Evolutionary conservation across 2,113 vertebrate species (phyloP), one percentile per base, ranked within the genome.

Genomic region (Oncorhynchus masou): DNA sequence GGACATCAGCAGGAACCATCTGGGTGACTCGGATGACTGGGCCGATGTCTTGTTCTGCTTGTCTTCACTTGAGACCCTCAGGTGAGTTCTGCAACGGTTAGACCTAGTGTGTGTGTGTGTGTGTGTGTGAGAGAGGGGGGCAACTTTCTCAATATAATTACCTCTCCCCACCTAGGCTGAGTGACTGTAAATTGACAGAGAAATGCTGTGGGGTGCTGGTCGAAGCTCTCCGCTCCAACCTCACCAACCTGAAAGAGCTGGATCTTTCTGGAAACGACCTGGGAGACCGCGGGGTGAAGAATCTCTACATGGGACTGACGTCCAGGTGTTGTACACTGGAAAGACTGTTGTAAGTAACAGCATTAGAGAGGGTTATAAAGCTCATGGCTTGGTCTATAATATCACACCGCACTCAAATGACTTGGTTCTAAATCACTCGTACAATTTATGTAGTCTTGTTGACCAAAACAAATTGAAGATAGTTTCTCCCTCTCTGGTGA

Each of bases 1-100:
- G 4, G 81, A 91, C 73, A 79, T 91, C 70, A 90, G 88, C 83
- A 86, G 77, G 80, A 90, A 90, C 86, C 1, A 0, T 62, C 39
- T 91, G 11, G 9, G n/a, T 65, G 83, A 86, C 68, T 1, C 11
- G 0, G 89, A 89, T 29, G 72, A 45, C 39, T 81, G 20, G 69
- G 25, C 48, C 9, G 57, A 11, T 60, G 89, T 2, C 65, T 81
- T 77, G 71, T 70, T 83, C 3, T 73, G 9, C 62, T 74, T 70
- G 39, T 45, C 9, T 80, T 71, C 81, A 22, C 81, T 90, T 20
- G 79, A 29, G 71, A 74, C 24, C 45, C 51, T 54, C 51, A 15
- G 51, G 51, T 54, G 51, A 54, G 51, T 54, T 45, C 39, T 45
- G 16, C 12, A 54, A 54, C 0, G 49, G 49, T 51, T 16, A 51